A percentile compares a stretch with the other conserved stretches of the same genome.
Conservation (phyloP, 2,888 invertebrate species). For the Dendrolimus pini region DNA sequence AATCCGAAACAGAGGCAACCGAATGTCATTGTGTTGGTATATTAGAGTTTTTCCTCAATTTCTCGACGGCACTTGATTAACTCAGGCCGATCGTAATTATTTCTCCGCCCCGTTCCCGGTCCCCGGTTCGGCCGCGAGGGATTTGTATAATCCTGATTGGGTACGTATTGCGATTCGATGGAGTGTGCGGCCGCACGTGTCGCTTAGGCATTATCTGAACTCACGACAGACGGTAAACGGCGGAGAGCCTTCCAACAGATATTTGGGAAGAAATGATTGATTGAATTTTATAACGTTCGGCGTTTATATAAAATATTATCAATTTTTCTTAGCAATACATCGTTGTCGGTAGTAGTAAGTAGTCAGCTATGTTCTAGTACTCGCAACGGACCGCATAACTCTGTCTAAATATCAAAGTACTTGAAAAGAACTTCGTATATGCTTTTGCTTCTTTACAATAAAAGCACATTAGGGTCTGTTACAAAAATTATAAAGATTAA, state of each 20-base stretch:
- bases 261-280: constrained; percentile 2
- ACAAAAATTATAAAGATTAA: too few relatives aligned
- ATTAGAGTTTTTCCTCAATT: constrained; percentile 53
- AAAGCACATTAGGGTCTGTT: too few relatives aligned
- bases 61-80: constrained; percentile 60
- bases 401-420: too few relatives aligned
- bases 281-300: not conserved
- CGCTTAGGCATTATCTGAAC: constrained; percentile 44
- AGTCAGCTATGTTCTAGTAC: too few relatives aligned
- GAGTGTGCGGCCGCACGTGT: constrained; percentile 67
- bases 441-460: too few relatives aligned
- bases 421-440: too few relatives aligned
- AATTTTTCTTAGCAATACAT: too few relatives aligned
- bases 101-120: constrained; percentile 34
- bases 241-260: constrained; percentile 19
- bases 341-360: too few relatives aligned
- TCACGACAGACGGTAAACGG: constrained; percentile 24
- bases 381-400: too few relatives aligned
- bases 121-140: constrained; percentile 43
- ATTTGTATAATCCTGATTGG: constrained; percentile 75
- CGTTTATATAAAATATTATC: too few relatives aligned
- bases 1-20: constrained; percentile 20
- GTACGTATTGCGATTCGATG: constrained; percentile 70
- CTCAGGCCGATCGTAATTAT: constrained; percentile 63
- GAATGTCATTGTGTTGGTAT: constrained; percentile 14